phyloP scores from a whole-genome alignment of 2,113 vertebrate species.

The Sterna hirundo region DNA sequence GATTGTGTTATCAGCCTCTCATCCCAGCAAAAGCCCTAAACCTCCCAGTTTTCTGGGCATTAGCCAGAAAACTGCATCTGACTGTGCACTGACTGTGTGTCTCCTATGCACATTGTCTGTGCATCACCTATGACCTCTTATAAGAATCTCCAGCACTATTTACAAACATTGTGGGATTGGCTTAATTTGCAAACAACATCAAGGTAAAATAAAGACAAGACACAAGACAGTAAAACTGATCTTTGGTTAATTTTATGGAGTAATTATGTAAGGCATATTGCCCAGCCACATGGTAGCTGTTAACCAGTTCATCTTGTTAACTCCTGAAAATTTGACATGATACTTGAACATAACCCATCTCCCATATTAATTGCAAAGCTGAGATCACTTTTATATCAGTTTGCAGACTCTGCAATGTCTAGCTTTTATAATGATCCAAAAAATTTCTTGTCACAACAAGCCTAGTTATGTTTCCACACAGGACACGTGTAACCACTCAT shows the following conservation, averaged over 20 bases:
- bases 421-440: neutral
- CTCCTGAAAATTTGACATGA: neutral
- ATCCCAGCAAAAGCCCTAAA: neutral
- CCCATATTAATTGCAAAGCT: neutral
- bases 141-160: neutral
- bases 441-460: neutral
- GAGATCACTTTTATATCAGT: neutral
- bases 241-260: neutral
- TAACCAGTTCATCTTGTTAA: neutral
- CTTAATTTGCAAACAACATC: neutral
- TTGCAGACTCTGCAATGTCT: neutral
- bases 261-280: neutral
- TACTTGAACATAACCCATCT: neutral
- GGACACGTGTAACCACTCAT: neutral
- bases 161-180: neutral
- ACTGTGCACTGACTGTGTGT: neutral
- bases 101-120: neutral
- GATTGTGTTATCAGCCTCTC: neutral
- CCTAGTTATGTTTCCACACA: neutral
- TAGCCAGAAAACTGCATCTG: neutral
- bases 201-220: neutral
- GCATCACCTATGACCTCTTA: neutral
- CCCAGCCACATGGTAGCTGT: neutral
- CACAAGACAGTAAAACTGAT: fast-evolving
- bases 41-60: neutral